Evolutionary conservation across 2,888 invertebrate genomes (phyloP).

Genomic region (Prenolepis imparis): DNA sequence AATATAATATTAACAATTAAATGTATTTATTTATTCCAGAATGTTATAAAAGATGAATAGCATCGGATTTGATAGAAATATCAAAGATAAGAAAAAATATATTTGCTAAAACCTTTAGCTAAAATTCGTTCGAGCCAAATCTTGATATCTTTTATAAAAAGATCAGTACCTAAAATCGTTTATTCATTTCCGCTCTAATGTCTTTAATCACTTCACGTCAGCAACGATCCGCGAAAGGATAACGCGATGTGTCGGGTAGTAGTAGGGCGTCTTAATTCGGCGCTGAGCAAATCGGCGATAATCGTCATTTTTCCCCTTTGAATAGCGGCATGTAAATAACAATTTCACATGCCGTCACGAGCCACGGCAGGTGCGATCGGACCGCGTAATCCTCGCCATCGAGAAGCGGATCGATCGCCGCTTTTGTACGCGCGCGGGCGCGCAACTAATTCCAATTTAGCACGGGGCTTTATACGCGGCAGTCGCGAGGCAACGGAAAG

Average conservation of each 20-base stretch:
- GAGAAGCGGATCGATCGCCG: slow-evolving; percentile 23
- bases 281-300: slow-evolving; percentile 48
- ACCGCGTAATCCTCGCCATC: slow-evolving; percentile 36
- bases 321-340: slow-evolving; percentile 51
- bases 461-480: neutral
- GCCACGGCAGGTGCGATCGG: slow-evolving; percentile 36
- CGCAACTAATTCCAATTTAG: slow-evolving; percentile 36
- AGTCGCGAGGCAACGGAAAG: neutral
- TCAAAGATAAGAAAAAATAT: too few relatives aligned
- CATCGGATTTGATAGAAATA: too few relatives aligned
- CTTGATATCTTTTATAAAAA: neutral
- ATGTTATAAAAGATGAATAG: too few relatives aligned
- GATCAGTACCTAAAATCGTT: neutral
- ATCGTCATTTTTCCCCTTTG: slow-evolving; percentile 5
- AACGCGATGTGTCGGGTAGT: neutral
- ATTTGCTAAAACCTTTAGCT: neutral
- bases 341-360: slow-evolving; percentile 32
- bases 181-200: neutral
- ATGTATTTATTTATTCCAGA: too few relatives aligned
- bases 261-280: slow-evolving; percentile 37
- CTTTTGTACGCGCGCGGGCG: slow-evolving; percentile 18
- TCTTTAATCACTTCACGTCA: neutral
- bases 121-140: neutral
- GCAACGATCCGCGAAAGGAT: neutral
- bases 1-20: too few relatives aligned